Conservation (phyloP, 2,113 vertebrate species). For the Siniperca knerii region DNA sequence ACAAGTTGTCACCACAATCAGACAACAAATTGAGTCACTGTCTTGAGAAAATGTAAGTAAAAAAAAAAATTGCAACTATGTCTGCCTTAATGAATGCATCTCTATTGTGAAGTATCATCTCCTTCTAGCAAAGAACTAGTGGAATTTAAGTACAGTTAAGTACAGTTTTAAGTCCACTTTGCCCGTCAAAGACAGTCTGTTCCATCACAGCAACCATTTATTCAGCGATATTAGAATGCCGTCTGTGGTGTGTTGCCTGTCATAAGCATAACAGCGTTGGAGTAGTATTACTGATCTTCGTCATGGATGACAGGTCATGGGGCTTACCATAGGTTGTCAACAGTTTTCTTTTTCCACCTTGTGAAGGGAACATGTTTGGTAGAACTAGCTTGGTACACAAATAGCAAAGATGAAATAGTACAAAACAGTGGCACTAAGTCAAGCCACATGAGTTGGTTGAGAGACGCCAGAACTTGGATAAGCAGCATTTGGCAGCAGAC, state of each 20-base stretch:
- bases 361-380: conserved; percentile 20
- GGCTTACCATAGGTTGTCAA: conserved; percentile 26
- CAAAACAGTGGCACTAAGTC: conserved; percentile 60
- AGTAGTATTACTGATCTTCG: conserved; percentile 31
- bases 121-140: neutral
- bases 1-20: neutral
- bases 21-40: neutral
- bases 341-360: conserved; percentile 51
- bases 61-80: neutral
- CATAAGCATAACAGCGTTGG: conserved; percentile 11
- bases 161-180: conserved; percentile 13
- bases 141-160: conserved; percentile 27
- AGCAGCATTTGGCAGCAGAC: conserved; percentile 53
- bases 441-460: conserved; percentile 60
- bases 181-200: conserved; percentile 42
- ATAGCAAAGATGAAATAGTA: conserved; percentile 47
- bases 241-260: conserved; percentile 2
- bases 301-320: conserved; percentile 37
- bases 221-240: conserved; percentile 21
- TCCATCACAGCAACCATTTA: conserved; percentile 44
- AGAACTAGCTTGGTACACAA: conserved; percentile 36
- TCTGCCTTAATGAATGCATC: neutral
- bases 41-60: neutral
- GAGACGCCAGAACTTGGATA: conserved; percentile 54
- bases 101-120: neutral